Evolutionary conservation across 2,113 vertebrate genomes (phyloP), one percentile per base, ranked within the genome.

Genomic region (Circaetus gallicus): DNA sequence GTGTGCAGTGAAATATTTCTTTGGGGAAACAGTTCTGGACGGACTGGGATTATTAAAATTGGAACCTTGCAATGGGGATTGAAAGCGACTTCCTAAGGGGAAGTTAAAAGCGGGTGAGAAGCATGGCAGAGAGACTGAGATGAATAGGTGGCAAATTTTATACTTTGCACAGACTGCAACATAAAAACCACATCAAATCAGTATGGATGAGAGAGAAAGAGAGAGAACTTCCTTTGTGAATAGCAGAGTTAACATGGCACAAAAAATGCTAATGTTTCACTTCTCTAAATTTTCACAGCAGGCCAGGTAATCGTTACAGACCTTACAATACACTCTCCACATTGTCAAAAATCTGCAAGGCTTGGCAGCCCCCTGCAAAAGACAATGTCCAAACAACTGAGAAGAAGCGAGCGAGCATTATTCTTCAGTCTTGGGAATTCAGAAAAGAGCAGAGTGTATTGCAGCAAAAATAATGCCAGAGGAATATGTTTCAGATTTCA

Each of bases 1-100:
- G 50, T 80, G 61, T 38, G 71, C 63, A 93, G 94, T 79, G 82
- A 95, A 94, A 90, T 79, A 86, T 74, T 95, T 91, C 85, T 85
- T 85, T 20, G 47, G 56, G 49, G 42, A 76, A 82, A 69, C 19
- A 93, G n/a, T 63, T 89, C 59, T 63, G 61, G 58, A 31, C 69
- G 29, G 59, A 28, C 49, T 31, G 19, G 43, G 38, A 89, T 87
- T 90, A 90, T 86, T 78, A 74, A 79, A 95, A 96, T 84, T 31
- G 86, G 81, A 90, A 55, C 21, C 19, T 77, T 56, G 67, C 67
- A 87, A 22, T 21, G 19, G 15, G 49, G 74, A 84, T 26, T 82
- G 73, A 72, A 92, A 91, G 36, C 2, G 16, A 73, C 34, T 89
- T 95, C 82, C 85, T 82, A 67, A 24, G 15, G 38, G 79, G 74